Percentiles rank a stretch among this genome's conserved stretches.
Conservation (phyloP, 1,140 invertebrate species). For the Ericerus pela region DNA sequence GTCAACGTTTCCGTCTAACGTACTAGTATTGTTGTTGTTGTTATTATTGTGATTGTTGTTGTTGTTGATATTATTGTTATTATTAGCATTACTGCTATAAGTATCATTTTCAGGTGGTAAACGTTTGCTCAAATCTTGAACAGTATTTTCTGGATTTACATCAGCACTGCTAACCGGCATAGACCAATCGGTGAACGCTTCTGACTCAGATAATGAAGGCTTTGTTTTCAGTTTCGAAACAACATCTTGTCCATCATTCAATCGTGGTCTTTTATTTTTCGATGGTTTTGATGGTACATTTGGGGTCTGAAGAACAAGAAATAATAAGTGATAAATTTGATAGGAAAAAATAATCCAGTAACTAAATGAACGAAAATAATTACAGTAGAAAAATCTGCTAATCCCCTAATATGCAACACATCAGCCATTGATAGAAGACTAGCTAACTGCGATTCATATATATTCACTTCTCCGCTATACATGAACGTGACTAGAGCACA, state of each 20-base stretch:
- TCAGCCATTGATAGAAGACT: conserved; percentile 66
- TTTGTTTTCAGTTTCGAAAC: conserved; percentile 8
- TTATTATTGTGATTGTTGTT: not conserved
- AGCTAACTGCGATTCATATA: conserved; percentile 64
- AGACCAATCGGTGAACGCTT: conserved; percentile 17
- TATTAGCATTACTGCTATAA: conserved; percentile 4
- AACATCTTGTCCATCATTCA: conserved; percentile 13
- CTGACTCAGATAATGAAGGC: conserved; percentile 17
- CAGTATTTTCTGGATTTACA: conserved; percentile 12
- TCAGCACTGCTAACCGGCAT: not conserved
- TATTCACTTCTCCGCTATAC: conserved; percentile 82
- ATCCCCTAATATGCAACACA: conserved; percentile 66
- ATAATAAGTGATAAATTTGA: not conserved
- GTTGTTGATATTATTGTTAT: conserved; percentile 11
- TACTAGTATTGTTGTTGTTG: not conserved
- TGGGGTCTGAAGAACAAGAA: not conserved
- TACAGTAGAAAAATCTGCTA: conserved; percentile 64
- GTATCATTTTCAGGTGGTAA: conserved; percentile 13
- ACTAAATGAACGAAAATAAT: conserved; percentile 22
- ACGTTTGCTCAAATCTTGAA: conserved; percentile 20
- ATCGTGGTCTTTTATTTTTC: conserved; percentile 14
- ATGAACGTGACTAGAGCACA: conserved; percentile 75
- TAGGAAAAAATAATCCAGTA: not conserved
- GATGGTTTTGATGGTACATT: conserved; percentile 13
- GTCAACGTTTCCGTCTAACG: not conserved